Evolutionary conservation across 92 coral and sea anemone genomes (phyloP), one percentile per base, ranked within the genome.

Genomic region (Epizoanthus ramosus): DNA sequence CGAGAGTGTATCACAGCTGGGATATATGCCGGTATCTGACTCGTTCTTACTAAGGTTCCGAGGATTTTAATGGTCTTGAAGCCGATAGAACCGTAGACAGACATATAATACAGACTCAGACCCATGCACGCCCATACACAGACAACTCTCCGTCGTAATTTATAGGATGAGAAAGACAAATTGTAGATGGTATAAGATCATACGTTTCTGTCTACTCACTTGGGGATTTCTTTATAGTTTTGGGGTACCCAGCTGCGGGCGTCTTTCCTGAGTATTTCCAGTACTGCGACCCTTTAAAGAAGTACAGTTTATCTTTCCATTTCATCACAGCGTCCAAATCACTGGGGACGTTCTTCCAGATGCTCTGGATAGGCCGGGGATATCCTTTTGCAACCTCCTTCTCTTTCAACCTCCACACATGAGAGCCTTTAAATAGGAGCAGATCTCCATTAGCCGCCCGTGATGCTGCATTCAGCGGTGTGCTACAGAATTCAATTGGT

Each of bases 381-480:
- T 71, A 71, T 6, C 75, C 75, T 31, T 71, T 71, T 13, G 21
- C 75, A 71, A 43, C 21, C 57, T 28, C 75, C n/a, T 19, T 1
- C 9, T 21, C 57, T 21, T 18, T 28, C 16, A 71, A 56, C 50
- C 22, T 41, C 75, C 75, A 71, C 45, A 71, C 75, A 19, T 45
- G 8, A 43, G 75, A 39, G 0, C 33, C 58, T 21, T 71, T 71
- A 45, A 71, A 71, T 6, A 71, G 58, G 13, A 71, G 75, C 6
- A 71, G 50, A 23, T 71, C 75, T 24, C 75, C 75, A 71, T 45
- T 71, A 47, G 75, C 75, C 17, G 57, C 75, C 58, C 75, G 58
- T 56, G 75, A 71, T 71, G 39, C 58, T 10, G 75, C 75, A 21
- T 71, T 57, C 75, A 71, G 58, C 58, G 58, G 21, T 57, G 19